Percentiles rank a stretch among this genome's conserved stretches.
These are phyloP conservation scores for Lagria hirta DNA, from an alignment of 2,888 invertebrate species.

Conservation along the genomic window DNA sequence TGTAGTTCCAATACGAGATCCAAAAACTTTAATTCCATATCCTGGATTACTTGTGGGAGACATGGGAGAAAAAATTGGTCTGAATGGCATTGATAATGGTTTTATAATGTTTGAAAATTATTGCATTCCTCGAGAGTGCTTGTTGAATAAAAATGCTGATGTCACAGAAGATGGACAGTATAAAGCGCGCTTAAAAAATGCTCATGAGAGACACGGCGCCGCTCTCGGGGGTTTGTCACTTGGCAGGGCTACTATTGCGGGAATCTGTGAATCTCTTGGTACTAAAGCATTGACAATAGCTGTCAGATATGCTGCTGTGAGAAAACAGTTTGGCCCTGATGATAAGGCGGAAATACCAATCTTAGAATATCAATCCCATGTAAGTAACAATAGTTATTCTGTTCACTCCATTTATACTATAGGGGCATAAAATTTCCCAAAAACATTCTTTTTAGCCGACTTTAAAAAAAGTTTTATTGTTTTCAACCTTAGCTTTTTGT, in stretches of 20 bases:
- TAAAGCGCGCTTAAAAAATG: slow-evolving; percentile 75
- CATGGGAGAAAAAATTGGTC: slow-evolving; percentile 87
- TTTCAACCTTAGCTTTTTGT: too few species aligned
- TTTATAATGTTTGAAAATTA: slow-evolving; percentile 80
- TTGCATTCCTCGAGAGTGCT: slow-evolving; percentile 73
- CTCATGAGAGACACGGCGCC: slow-evolving; percentile 81
- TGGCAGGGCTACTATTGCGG: slow-evolving; percentile 77
- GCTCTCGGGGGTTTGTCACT: slow-evolving; percentile 80
- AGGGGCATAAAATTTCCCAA: too few species aligned
- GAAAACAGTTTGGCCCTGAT: slow-evolving; percentile 85
- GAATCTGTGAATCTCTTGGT: slow-evolving; percentile 63
- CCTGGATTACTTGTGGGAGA: slow-evolving; percentile 88
- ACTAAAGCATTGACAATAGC: slow-evolving; percentile 80
- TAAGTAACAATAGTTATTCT: too few species aligned
- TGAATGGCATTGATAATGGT: slow-evolving; percentile 94
- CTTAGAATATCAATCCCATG: slow-evolving; percentile 89
- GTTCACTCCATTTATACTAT: neutral
- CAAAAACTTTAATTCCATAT: slow-evolving; percentile 67
- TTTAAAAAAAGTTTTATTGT: too few species aligned
- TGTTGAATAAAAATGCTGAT: slow-evolving; percentile 84
- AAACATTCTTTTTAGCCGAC: too few species aligned
- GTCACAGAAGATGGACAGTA: slow-evolving; percentile 84
- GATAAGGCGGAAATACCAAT: slow-evolving; percentile 75
- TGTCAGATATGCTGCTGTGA: slow-evolving; percentile 79
- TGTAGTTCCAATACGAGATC: slow-evolving; percentile 81